These are phyloP conservation scores for Drosophila imparisetae DNA, from an alignment of 2,888 invertebrate species.

Conservation along the genomic window DNA sequence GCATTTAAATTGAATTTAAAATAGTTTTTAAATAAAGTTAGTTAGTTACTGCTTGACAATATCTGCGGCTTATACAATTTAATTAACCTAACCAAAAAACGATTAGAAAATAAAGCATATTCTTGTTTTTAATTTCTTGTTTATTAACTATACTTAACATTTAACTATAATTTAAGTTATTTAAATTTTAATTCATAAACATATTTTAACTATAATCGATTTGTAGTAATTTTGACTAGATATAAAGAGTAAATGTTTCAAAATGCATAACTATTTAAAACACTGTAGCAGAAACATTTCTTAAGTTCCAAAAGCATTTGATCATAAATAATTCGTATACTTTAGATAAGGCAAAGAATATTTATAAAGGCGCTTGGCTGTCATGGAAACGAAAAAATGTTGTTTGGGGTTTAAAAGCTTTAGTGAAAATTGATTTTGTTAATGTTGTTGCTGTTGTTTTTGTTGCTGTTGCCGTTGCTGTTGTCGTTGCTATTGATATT, in stretches of 20 bases:
- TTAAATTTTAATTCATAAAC: background rate
- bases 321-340: constrained; percentile 4
- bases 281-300: background rate
- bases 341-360: constrained; percentile 31
- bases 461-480: constrained; percentile 5
- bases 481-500: constrained; percentile 40
- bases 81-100: background rate
- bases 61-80: background rate
- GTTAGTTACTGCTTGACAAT: background rate
- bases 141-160: background rate
- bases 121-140: background rate
- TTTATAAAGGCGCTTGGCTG: constrained; percentile 20
- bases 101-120: background rate
- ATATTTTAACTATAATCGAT: background rate
- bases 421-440: constrained; percentile 40
- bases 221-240: background rate
- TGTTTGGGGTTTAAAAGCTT: constrained; percentile 28
- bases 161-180: background rate
- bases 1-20: background rate
- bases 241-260: background rate
- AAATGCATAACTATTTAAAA: background rate
- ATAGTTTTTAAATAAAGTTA: background rate
- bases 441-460: constrained; percentile 5
- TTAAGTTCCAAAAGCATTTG: background rate
- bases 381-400: constrained; percentile 35